phyloP scores from a whole-genome alignment of 2,797 vertebrate genomes.

The Lepus townsendii region DNA sequence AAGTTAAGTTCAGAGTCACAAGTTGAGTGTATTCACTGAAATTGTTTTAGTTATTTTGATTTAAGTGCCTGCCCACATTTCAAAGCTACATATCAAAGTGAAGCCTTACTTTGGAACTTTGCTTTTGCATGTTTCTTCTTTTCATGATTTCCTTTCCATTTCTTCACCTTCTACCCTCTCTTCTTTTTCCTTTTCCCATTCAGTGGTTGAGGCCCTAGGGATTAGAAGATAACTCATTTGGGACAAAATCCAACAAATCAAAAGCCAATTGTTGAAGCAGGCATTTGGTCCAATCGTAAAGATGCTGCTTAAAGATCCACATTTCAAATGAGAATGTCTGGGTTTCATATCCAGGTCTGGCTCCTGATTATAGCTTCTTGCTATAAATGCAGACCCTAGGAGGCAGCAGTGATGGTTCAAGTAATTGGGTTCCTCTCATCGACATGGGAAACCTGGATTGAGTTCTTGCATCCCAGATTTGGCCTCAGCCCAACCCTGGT shows the following conservation, averaged over 20 bases:
- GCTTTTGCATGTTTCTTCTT: slow-evolving; percentile 20
- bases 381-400: too few relatives aligned
- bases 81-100: neutral
- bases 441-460: too few relatives aligned
- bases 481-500: too few relatives aligned
- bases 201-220: neutral
- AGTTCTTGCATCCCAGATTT: too few relatives aligned
- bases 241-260: slow-evolving; percentile 20
- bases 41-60: slow-evolving; percentile 5
- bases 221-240: neutral
- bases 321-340: too few relatives aligned
- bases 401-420: too few relatives aligned
- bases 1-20: slow-evolving; percentile 41
- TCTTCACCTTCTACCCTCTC: neutral
- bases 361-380: too few relatives aligned
- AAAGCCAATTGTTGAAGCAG: neutral
- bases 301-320: too few relatives aligned
- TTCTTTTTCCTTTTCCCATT: neutral
- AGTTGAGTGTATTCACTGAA: slow-evolving; percentile 36
- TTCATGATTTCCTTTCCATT: neutral
- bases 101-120: neutral
- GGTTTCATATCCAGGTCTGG: too few relatives aligned
- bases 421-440: too few relatives aligned
- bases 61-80: neutral
- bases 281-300: too few relatives aligned